Evolutionary conservation across 2,113 vertebrate genomes (phyloP).

Genomic region (Corapipo altera): DNA sequence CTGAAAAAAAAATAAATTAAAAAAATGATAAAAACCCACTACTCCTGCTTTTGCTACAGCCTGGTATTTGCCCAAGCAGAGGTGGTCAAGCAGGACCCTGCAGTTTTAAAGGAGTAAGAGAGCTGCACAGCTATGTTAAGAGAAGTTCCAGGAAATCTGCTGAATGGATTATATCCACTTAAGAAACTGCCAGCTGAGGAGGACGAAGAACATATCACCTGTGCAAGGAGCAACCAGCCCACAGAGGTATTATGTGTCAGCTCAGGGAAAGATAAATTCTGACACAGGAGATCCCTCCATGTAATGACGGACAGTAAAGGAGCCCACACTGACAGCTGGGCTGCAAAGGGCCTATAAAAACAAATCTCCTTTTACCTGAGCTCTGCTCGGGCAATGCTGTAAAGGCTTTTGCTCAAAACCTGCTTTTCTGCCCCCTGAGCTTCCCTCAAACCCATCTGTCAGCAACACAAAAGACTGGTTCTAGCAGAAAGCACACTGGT

Average conservation of each 20-base stretch:
- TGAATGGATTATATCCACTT: slow-evolving; percentile 24
- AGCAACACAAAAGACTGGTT: background rate
- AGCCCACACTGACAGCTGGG: background rate
- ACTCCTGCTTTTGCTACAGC: background rate
- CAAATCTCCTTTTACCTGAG: background rate
- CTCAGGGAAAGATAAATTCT: slow-evolving; percentile 3
- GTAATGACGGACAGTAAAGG: background rate
- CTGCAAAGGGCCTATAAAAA: background rate
- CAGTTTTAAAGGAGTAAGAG: background rate
- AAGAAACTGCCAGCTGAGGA: background rate
- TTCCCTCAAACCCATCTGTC: background rate
- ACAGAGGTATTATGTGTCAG: slow-evolving; percentile 5
- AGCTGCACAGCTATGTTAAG: background rate
- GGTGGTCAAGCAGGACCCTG: background rate
- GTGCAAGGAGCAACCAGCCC: background rate
- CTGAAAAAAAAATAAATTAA: background rate
- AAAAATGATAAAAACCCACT: background rate
- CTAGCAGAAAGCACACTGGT: background rate
- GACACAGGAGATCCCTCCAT: background rate
- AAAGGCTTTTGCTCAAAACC: background rate
- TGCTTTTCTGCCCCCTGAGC: background rate
- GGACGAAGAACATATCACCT: background rate
- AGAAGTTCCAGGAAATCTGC: slow-evolving; percentile 37
- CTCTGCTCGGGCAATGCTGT: background rate
- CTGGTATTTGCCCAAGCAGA: background rate